Conservation (phyloP, 1,140 invertebrate genomes). For the Lasaia peninsularis region DNA sequence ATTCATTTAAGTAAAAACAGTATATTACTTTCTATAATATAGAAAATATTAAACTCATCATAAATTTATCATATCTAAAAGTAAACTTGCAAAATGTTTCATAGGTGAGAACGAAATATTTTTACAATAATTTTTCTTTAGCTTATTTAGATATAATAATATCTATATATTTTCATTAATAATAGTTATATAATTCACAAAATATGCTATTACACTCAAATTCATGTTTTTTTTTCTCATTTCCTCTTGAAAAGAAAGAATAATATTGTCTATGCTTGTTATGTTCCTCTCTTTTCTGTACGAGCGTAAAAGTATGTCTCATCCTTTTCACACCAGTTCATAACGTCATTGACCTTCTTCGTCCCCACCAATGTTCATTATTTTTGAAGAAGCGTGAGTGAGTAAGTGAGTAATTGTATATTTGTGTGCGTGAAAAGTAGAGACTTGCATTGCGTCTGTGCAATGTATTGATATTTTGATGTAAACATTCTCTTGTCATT, state of each 20-base stretch:
- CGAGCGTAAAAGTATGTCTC: background rate
- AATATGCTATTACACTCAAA: background rate
- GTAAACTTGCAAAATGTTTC: background rate
- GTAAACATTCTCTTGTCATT: slow-evolving; percentile 71
- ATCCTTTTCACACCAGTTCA: slow-evolving; percentile 12
- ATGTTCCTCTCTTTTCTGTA: background rate
- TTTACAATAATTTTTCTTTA: too few relatives aligned
- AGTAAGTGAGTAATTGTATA: slow-evolving; percentile 19
- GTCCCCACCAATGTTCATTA: slow-evolving; percentile 54
- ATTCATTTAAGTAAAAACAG: background rate
- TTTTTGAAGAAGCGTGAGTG: slow-evolving; percentile 21
- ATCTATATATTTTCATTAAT: background rate
- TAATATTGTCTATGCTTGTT: slow-evolving; percentile 8
- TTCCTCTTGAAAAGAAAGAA: background rate
- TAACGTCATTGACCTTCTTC: slow-evolving; percentile 62
- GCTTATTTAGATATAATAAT: too few relatives aligned
- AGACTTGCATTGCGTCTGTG: slow-evolving; percentile 58
- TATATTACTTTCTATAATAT: background rate
- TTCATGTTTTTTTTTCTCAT: background rate
- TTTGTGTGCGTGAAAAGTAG: slow-evolving; percentile 44
- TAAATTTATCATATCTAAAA: background rate
- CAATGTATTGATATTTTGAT: slow-evolving; percentile 67
- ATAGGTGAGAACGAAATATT: too few relatives aligned
- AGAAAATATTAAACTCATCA: background rate
- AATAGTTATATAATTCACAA: background rate